Evolutionary conservation across 2,797 vertebrate species (phyloP).

Genomic region (Halcyon chelicuti): DNA sequence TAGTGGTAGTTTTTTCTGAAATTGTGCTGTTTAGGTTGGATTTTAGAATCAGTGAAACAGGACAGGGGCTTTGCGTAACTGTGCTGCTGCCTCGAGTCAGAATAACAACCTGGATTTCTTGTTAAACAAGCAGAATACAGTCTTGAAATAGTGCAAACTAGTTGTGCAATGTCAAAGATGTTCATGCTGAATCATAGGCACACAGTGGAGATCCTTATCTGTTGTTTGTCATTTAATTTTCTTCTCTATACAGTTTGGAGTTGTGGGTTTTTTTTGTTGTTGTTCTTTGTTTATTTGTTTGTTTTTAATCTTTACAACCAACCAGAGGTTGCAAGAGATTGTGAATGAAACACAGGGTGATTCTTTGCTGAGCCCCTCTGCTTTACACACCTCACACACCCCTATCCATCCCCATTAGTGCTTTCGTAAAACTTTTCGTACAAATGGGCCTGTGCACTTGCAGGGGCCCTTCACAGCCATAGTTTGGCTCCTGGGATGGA

Average conservation of each 20-base stretch:
- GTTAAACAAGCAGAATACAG: neutral
- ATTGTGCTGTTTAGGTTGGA: neutral
- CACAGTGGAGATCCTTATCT: neutral
- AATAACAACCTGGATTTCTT: neutral
- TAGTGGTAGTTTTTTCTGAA: neutral
- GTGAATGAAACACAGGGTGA: neutral
- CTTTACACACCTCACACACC: neutral
- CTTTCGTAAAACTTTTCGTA: neutral
- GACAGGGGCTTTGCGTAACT: neutral
- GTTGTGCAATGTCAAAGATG: neutral
- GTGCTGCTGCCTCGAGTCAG: neutral
- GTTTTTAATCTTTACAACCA: neutral
- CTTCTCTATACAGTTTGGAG: neutral
- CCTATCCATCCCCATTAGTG: neutral
- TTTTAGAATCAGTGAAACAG: neutral
- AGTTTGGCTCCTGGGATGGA: neutral
- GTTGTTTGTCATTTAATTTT: neutral
- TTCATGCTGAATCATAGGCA: neutral
- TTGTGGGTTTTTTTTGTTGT: neutral
- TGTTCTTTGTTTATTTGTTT: neutral
- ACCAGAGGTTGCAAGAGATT: neutral
- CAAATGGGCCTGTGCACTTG: neutral
- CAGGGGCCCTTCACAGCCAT: neutral
- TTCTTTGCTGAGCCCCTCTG: neutral
- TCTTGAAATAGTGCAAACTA: neutral